Base-by-base conservation (phyloP, 2,113 vertebrate species). In the Hippopotamus amphibius region DNA sequence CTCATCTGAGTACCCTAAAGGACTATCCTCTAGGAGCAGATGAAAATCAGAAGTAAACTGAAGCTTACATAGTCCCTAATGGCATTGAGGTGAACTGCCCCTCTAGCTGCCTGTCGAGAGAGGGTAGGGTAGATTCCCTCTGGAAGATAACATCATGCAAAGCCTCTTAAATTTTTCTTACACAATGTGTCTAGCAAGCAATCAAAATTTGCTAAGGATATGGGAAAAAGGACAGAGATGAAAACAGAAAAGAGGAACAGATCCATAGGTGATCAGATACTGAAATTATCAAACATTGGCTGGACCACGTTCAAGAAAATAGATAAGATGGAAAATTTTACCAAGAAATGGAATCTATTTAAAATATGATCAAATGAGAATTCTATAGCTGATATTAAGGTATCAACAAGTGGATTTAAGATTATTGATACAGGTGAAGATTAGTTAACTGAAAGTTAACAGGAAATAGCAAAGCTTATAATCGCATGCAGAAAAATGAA, bases 241-340 rank as follows among this genome's bases (percentile, higher is more conserved):
- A 53, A 76, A 87, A 46, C 30, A 86, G 26, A 41, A 88, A 83
- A 72, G 8, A 85, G 30, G 46, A 72, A 82, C 3, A 48, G 15
- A 66, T 50, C 26, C 13, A n/a, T 17, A 53, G 71, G 28, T 37
- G 46, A 77, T 95, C 33, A 50, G 10, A 48, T 63, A 3, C 8
- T 61, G 14, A 17, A 93, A 85, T 68, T 37, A 65, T 21, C n/a
- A n/a, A 77, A 12, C 14, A 43, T 11, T 83, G 59, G 17, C 41
- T 66, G 57, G 13, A 88, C 43, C 10, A 7, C 26, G 5, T 88
- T 90, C 28, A 26, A 76, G 61, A 88, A 96, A 59, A 74, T 13
- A 74, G 14, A 59, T 46, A 81, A 88, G 69, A 55, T 88, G 50
- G 68, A 81, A 15, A 92, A 50, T 85, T 96, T 76, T 85, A 85